Evolutionary conservation across 2,797 vertebrate species (phyloP), one percentile per base, ranked within the genome.

Genomic region (Denticeps clupeoides): DNA sequence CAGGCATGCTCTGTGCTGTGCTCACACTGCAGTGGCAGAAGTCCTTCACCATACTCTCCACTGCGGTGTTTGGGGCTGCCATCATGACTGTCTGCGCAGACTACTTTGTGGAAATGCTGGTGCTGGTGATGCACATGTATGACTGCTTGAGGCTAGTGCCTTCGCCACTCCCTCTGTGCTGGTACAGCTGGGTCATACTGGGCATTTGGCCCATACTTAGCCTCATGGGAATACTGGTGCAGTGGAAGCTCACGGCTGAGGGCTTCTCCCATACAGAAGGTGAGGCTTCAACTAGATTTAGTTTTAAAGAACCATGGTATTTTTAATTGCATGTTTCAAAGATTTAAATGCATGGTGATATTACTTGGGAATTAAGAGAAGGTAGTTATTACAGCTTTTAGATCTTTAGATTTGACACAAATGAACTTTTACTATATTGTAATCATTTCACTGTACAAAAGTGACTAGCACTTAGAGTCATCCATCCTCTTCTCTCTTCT

Each of bases 151-250:
- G 85, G 2, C 72, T 89, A 55, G 64, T 67, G 3, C 62, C 79
- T 0, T 71, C 70, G 15, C 71, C 63, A 1, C 42, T 66, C 15
- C 70, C 81, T 3, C 82, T 88, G 49, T 93, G 89, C 81, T 93
- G 89, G 88, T 87, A 84, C 69, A 87, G 86, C 71, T 92, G 89
- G 89, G 87, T 83, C 53, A 82, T 92, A 58, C 73, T 91, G 69
- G 85, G 80, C 1, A 75, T 86, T 60, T 93, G 90, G 90, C 88
- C 87, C 3, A 52, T 68, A 8, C 84, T 93, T 49, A 83, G 85
- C 63, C 28, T 86, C 18, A 68, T 91, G 51, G 88, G 86, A 45
- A 63, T 75, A 12, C 70, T 91, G 65, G 75, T 90, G 26, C 90
- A 92, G 63, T 91, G 88, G 87, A 91, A 87, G 63, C 65, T 93